phyloP scores from a whole-genome alignment of 2,888 invertebrate species.

The Drosophila mercatorum region DNA sequence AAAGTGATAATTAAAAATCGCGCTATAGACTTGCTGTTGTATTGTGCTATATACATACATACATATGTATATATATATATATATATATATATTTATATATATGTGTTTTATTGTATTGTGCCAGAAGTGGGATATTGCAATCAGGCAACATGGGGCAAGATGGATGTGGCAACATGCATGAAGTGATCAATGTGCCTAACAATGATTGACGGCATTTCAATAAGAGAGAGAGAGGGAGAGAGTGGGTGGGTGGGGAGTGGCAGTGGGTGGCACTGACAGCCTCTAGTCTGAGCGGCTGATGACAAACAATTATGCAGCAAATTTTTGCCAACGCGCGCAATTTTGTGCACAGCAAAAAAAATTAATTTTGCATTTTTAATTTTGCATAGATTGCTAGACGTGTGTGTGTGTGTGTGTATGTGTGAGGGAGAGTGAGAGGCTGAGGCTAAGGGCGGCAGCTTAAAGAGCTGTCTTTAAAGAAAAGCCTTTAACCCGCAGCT shows the following conservation, averaged over 20 bases:
- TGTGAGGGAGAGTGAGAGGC: background rate
- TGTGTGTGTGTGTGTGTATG: background rate
- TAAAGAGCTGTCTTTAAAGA: conserved; percentile 57
- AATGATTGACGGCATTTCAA: conserved; percentile 79
- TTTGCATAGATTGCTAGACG: conserved; percentile 37
- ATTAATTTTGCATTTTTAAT: conserved; percentile 82
- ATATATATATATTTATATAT: background rate
- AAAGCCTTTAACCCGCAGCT: conserved; percentile 2
- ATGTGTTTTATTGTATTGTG: conserved; percentile 59
- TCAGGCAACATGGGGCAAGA: conserved; percentile 58
- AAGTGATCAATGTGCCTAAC: conserved; percentile 75
- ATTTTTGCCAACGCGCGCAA: conserved; percentile 82
- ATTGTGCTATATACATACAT: conserved; percentile 12
- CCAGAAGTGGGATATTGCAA: conserved; percentile 64
- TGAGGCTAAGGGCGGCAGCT: conserved; percentile 20
- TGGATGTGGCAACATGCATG: conserved; percentile 53
- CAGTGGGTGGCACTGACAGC: background rate
- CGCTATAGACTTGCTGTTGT: conserved; percentile 57
- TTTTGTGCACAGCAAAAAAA: conserved; percentile 70
- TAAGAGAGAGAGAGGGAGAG: conserved; percentile 5
- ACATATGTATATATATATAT: conserved; percentile 6
- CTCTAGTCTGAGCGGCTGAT: conserved; percentile 37
- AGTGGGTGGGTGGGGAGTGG: background rate
- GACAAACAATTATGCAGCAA: conserved; percentile 83
- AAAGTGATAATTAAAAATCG: conserved; percentile 79